Percentiles rank a stretch among this genome's conserved stretches.
These are phyloP conservation scores for Hippopotamyrus pictus DNA, from an alignment of 2,797 vertebrate species.

Conservation along the genomic window DNA sequence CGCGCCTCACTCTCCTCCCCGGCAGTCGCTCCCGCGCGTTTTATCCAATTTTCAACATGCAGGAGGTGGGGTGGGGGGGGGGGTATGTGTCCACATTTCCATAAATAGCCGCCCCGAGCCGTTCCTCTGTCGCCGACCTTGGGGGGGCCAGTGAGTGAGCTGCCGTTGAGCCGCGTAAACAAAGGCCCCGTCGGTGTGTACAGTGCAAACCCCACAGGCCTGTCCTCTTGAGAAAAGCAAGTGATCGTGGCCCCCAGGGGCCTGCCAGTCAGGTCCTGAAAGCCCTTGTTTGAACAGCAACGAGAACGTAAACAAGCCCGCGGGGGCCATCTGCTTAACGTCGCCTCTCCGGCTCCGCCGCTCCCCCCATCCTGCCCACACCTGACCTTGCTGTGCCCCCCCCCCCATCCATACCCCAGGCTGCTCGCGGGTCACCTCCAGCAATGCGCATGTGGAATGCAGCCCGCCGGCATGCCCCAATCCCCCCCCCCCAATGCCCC, in stretches of 20 bases:
- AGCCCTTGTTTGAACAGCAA: conserved; percentile 61
- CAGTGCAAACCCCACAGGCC: conserved; percentile 49
- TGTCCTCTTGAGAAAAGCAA: conserved; percentile 57
- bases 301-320: conserved; percentile 65
- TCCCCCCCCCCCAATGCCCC: not conserved
- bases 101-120: not conserved
- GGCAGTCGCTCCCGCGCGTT: not conserved
- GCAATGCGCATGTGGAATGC: not conserved
- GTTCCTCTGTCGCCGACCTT: not conserved
- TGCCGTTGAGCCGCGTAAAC: conserved; percentile 52
- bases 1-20: no score
- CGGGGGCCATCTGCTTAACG: conserved; percentile 63
- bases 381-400: not conserved
- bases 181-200: conserved; percentile 49
- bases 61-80: not conserved
- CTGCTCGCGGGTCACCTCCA: not conserved
- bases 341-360: conserved; percentile 26
- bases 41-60: not conserved
- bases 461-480: not conserved
- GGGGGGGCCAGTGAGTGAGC: not conserved
- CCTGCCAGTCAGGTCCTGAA: conserved; percentile 33
- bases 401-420: not conserved
- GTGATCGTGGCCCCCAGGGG: conserved; percentile 42
- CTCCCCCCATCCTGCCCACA: not conserved
- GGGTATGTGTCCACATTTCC: not conserved